Base-by-base conservation (phyloP, 1,140 invertebrate genomes). In the Trichonephila clavipes region DNA sequence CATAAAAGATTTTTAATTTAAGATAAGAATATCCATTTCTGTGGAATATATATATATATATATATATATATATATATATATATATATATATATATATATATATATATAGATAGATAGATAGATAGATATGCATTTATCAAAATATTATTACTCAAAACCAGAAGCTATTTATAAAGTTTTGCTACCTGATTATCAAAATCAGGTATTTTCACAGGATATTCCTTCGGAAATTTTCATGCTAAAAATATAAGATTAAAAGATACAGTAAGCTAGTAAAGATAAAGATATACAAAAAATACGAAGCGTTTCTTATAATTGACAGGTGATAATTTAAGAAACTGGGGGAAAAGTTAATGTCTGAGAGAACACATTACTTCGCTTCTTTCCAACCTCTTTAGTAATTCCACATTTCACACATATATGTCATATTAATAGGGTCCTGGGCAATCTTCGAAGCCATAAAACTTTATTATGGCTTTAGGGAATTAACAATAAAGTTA, bases 401-500 rank as follows among this genome's bases (percentile, higher is more conserved):
- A 58, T 83, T 83, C 82, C 19, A 44, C 51, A n/a, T 58, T 59
- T 59, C 51, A 58, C 82, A 58, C 18, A n/a, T 44, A 83, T 83
- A 83, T 51, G 81, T 83, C 82, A 59, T 83, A 51, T 59, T 83
- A 83, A 83, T 83, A 77, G 82, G 82, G n/a, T 83, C 44, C 21
- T 21, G 82, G 72, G 51, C 19, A 24, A 83, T n/a, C 81, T 83
- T 83, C 51, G 40, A 83, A 83, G 24, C 82, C 82, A 83, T 83
- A 83, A 83, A 83, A 83, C 51, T 83, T 83, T 83, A 83, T 83
- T 51, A 83, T 59, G 40, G 82, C 51, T 83, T n/a, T 18, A 83
- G 40, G 82, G 82, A 58, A 77, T 59, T 83, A 83, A 83, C 82
- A 83, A 83, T 83, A 83, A 83, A 83, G 21, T 18, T 83, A 83